A percentile compares a stretch with the other conserved stretches of the same genome.
These are phyloP conservation scores for Sterrhoptilus dennistouni DNA, from an alignment of 2,113 vertebrate species.

Conservation along the genomic window DNA sequence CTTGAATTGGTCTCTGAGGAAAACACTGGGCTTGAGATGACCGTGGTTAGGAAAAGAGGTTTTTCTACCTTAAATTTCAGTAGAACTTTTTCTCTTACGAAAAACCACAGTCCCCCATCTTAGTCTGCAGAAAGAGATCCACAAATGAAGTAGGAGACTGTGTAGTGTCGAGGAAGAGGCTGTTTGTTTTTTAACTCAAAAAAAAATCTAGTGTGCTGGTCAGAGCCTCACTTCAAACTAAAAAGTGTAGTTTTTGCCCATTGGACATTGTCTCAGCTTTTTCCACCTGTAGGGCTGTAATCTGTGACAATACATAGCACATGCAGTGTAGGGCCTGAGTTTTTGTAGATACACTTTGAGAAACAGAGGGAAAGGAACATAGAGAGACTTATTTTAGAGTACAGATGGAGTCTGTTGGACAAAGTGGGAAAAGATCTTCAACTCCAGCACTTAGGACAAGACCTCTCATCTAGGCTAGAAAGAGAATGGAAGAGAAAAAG, in stretches of 20 bases:
- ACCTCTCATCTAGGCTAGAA: not conserved
- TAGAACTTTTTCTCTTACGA: not conserved
- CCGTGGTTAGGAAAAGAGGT: not conserved
- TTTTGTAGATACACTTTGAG: not conserved
- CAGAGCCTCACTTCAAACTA: not conserved
- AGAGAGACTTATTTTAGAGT: not conserved
- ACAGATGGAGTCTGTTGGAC: not conserved
- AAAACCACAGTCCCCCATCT: not conserved
- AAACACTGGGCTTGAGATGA: not conserved
- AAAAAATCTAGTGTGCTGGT: not conserved
- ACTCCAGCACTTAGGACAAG: not conserved
- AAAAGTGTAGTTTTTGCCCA: not conserved
- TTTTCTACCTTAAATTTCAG: not conserved
- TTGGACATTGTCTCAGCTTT: not conserved
- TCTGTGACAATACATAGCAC: not conserved
- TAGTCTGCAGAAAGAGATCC: not conserved
- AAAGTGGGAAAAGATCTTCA: not conserved
- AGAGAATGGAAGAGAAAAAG: not conserved
- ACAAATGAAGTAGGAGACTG: not conserved
- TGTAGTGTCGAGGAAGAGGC: not conserved
- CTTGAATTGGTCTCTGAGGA: not conserved
- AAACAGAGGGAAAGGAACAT: not conserved
- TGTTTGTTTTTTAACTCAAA: not conserved
- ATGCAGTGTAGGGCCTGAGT: not conserved
- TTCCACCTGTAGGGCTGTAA: not conserved